Base-by-base conservation (phyloP, 2,888 invertebrate genomes). In the Terebella lapidaria region DNA sequence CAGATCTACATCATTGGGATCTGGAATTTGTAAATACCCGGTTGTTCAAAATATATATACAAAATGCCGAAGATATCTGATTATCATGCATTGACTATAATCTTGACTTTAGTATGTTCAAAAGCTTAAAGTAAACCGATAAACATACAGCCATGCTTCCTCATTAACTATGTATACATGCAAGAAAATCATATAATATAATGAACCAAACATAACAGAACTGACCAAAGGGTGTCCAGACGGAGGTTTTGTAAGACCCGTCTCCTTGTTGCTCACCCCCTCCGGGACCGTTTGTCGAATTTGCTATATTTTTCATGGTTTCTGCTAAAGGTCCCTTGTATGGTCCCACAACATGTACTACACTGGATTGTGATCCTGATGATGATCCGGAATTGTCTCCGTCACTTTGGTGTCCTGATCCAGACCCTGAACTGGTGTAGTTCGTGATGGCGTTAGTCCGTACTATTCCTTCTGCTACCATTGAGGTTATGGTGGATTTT, bases 201-300 rank as follows among this genome's bases (percentile, higher is more conserved):
- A 35, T n/a, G 42, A 15, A 35, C 42, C 10, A 35, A 35, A n/a
- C 42, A 35, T n/a, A 35, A 35, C 10, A 35, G 26, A 54, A 63
- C 63, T 63, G 51, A 63, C 63, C 63, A 54, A 55, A 61, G 49
- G 63, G 63, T n/a, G 63, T 59, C 63, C 63, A 63, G 24, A 63
- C 59, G 24, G 29, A 30, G 25, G 62, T 54, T 42, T 15, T n/a
- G 28, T 46, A n/a, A n/a, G n/a, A n/a, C n/a, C n/a, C n/a, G n/a
- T n/a, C n/a, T n/a, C n/a, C n/a, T n/a, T n/a, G n/a, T n/a, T n/a
- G n/a, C n/a, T n/a, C 35, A 15, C 35, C 35, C 35, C 18, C 35
- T 18, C 35, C 18, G 35, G 35, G 10, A 35, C 42, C n/a, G 42
- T 35, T 35, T 4, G 27, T 10, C 53, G 53, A 53, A 53, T 24